Evolutionary conservation across 2,113 vertebrate species (phyloP).

Genomic region (Toxostoma redivivum): DNA sequence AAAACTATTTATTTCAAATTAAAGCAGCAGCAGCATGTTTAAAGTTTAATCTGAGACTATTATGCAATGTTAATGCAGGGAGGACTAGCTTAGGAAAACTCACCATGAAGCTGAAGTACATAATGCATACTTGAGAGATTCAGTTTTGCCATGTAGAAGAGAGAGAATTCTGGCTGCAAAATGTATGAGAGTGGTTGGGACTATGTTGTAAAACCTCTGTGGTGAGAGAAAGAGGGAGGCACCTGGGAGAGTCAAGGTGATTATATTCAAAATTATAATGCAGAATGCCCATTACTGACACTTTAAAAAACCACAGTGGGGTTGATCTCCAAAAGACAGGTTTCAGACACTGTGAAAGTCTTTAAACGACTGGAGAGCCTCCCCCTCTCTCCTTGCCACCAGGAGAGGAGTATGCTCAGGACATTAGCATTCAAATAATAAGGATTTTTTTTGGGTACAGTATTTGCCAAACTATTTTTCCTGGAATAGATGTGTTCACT

Average conservation of each 20-base stretch:
- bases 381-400: neutral
- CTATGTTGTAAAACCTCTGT: neutral
- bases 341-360: neutral
- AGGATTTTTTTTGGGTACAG: neutral
- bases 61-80: neutral
- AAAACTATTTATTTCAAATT: neutral
- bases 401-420: neutral
- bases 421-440: neutral
- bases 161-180: neutral
- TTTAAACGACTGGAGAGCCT: neutral
- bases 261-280: neutral
- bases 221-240: neutral
- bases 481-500: neutral
- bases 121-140: neutral
- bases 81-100: neutral
- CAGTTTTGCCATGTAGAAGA: neutral
- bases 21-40: neutral
- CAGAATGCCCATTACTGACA: neutral
- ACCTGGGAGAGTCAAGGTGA: neutral
- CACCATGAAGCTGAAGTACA: neutral
- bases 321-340: neutral
- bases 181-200: neutral
- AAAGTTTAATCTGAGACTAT: neutral
- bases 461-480: neutral
- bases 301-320: accelerated